Base-by-base conservation (phyloP, 2,888 invertebrate species). In the Orgyia antiqua region DNA sequence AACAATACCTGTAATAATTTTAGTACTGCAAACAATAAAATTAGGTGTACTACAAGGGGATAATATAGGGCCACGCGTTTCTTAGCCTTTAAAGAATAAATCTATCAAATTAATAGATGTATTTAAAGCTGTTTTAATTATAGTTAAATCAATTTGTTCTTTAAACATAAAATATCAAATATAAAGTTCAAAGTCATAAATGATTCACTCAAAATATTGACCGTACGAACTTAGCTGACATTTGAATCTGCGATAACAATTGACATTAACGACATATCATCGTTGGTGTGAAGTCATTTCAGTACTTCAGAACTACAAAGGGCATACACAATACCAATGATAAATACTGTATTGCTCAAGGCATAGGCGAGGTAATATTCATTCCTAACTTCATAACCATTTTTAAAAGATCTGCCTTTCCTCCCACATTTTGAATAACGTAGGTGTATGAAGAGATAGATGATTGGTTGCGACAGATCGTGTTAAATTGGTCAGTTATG, bases 301-400 rank as follows among this genome's bases (percentile, higher is more conserved):
- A 58, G 62, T 57, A 55, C 58, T 67, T 60, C 59, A 64, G 52
- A 42, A 45, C 45, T 45, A 58, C 54, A 65, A 72, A 74, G 71
- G 71, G 68, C 66, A 61, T 63, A 58, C 58, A 74, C 73, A 77
- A 75, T 68, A 59, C 62, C 59, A 72, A 70, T 77, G 76, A 78
- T 78, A 78, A 77, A 78, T 72, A 72, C 72, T 54, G 52, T 51
- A 69, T 68, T 55, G 78, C 82, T 70, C 42, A 58, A 55, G 77
- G 82, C 78, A 58, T 57, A 66, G 65, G 62, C 67, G 64, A 63
- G 59, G 57, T 64, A 60, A 62, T 51, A 54, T 57, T 63, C 58
- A 62, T 63, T 64, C 55, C 57, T 55, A 57, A 57, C 51, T 45
- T 36, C 26, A 27, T 35, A 35, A 38, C 74, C 68, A 68, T 31